Evolutionary conservation across 1,140 invertebrate genomes (phyloP).

Genomic region (Cylas formicarius): DNA sequence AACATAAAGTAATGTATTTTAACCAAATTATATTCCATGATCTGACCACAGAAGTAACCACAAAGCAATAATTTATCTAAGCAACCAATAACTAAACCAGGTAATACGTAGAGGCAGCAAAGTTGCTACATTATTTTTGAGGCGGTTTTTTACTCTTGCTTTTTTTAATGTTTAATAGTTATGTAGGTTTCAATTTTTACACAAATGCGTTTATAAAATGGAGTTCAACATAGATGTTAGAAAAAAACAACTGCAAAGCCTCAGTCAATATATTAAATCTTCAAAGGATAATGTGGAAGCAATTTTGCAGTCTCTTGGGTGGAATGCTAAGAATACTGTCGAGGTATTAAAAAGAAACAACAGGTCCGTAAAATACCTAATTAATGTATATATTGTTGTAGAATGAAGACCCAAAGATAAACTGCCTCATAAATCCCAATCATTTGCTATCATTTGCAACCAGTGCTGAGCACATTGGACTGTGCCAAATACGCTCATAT

Average conservation of each 20-base stretch:
- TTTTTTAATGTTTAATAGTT: too few species aligned
- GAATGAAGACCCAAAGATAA: constrained; percentile 31
- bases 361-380: too few species aligned
- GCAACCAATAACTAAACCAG: too few species aligned
- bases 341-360: constrained; percentile 29
- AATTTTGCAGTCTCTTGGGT: constrained; percentile 32
- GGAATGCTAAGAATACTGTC: constrained; percentile 25
- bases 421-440: constrained; percentile 44
- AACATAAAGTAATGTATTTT: too few species aligned
- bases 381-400: constrained; percentile 11
- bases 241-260: constrained; percentile 38
- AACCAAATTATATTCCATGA: too few species aligned
- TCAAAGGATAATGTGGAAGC: constrained; percentile 34
- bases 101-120: too few species aligned
- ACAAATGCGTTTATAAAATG: too few species aligned
- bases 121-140: too few species aligned
- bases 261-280: constrained; percentile 37
- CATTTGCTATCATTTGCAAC: constrained; percentile 42
- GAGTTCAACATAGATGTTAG: constrained; percentile 39
- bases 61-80: too few species aligned
- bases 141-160: too few species aligned
- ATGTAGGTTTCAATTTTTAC: too few species aligned
- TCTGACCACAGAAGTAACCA: too few species aligned
- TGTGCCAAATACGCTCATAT: constrained; percentile 45
- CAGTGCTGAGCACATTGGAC: constrained; percentile 42